phyloP scores from a whole-genome alignment of 2,888 invertebrate species.

The Dorcus hopei region DNA sequence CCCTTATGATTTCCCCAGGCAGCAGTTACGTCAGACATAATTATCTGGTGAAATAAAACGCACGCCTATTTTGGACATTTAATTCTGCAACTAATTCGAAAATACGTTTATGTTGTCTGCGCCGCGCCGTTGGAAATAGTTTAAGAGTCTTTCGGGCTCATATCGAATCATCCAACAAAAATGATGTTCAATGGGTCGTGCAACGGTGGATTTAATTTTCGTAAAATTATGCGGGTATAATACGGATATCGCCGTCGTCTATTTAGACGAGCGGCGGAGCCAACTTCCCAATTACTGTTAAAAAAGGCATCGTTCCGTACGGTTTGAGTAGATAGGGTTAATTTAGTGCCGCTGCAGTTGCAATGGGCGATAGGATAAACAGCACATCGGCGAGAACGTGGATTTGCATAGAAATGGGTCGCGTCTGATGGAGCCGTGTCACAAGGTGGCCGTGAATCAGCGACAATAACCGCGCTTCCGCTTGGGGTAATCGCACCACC shows the following conservation, averaged over 20 bases:
- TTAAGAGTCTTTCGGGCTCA: no score
- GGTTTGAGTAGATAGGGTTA: conserved; percentile 32
- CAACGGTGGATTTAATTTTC: neutral
- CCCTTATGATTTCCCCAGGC: no score
- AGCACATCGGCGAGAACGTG: conserved; percentile 25
- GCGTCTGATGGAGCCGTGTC: conserved; percentile 49
- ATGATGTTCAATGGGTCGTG: no score
- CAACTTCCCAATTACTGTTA: conserved; percentile 17
- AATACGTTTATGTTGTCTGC: no score
- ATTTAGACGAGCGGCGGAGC: conserved; percentile 11
- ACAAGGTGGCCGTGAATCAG: conserved; percentile 50
- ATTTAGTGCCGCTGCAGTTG: conserved; percentile 33
- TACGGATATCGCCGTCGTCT: conserved; percentile 7
- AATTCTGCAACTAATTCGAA: no score
- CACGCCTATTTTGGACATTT: no score
- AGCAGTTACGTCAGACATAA: no score
- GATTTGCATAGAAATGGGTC: conserved; percentile 50
- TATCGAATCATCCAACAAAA: no score
- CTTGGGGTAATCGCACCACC: conserved; percentile 11
- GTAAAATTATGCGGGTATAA: conserved; percentile 9
- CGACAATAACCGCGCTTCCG: conserved; percentile 31
- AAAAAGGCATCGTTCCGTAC: conserved; percentile 14
- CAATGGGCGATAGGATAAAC: conserved; percentile 33
- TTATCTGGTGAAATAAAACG: no score
- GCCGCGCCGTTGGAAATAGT: no score